Evolutionary conservation across 2,888 invertebrate species (phyloP).

Genomic region (Epirrhoe alternata): DNA sequence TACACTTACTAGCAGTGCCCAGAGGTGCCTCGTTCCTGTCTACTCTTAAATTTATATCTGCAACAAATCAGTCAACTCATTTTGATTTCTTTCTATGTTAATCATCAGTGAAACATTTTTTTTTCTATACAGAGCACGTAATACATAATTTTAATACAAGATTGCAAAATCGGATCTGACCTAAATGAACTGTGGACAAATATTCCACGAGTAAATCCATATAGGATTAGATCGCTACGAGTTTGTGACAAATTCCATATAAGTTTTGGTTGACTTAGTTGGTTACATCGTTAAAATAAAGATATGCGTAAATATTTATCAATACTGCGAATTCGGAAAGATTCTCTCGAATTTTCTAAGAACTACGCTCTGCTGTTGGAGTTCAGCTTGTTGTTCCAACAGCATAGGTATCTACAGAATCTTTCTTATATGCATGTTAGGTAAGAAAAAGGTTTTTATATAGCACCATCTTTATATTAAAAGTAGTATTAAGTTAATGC

Average conservation of each 20-base stretch:
- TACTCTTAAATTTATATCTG: constrained; percentile 69
- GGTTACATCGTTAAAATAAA: constrained; percentile 26
- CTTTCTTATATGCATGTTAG: constrained; percentile 42
- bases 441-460: constrained; percentile 53
- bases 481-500: constrained; percentile 55
- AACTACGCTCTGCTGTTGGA: constrained; percentile 35
- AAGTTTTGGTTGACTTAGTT: constrained; percentile 43
- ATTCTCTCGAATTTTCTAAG: constrained; percentile 15
- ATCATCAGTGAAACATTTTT: too few relatives aligned
- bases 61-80: constrained; percentile 64
- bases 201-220: constrained; percentile 30
- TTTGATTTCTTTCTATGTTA: constrained; percentile 9
- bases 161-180: neutral
- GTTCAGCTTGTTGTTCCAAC: neutral
- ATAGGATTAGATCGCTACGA: constrained; percentile 26
- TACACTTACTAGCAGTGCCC: constrained; percentile 75
- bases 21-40: constrained; percentile 73
- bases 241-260: constrained; percentile 32
- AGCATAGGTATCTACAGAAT: constrained; percentile 48
- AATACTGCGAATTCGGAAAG: constrained; percentile 1
- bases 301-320: neutral
- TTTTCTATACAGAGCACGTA: too few relatives aligned
- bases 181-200: constrained; percentile 2
- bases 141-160: neutral
- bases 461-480: constrained; percentile 52